These are phyloP conservation scores for Nesometra sesokonis DNA, from an alignment of 35 echinoderm and acorn worm species.

Conservation along the genomic window DNA sequence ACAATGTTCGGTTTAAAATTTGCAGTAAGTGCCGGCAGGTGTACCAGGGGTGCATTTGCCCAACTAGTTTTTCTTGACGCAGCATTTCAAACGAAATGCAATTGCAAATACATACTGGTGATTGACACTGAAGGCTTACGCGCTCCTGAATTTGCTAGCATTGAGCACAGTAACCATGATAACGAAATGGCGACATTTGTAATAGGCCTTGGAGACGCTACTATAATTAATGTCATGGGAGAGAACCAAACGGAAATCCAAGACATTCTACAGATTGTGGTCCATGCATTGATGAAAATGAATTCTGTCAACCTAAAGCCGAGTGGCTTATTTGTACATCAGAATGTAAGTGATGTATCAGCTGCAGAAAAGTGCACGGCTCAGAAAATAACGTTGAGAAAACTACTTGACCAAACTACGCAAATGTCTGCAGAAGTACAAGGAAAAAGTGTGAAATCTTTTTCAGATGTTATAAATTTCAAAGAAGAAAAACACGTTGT, in stretches of 20 bases:
- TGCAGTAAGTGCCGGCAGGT: conserved; percentile 21
- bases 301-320: background rate
- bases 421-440: conserved; percentile 1
- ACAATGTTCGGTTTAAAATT: conserved; percentile 33
- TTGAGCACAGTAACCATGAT: conserved; percentile 15
- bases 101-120: conserved; percentile 2
- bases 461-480: conserved; percentile 17
- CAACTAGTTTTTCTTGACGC: conserved; percentile 12
- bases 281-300: conserved; percentile 33
- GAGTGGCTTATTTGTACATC: conserved; percentile 17
- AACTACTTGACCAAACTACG: background rate
- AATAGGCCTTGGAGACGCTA: conserved; percentile 9
- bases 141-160: conserved; percentile 11
- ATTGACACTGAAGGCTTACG: too few species aligned
- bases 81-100: background rate
- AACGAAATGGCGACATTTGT: conserved; percentile 19
- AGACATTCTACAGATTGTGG: conserved; percentile 34
- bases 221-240: conserved; percentile 15
- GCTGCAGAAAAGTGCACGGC: background rate
- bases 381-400: background rate
- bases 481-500: conserved; percentile 17
- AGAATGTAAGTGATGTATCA: conserved; percentile 11
- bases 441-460: background rate
- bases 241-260: conserved; percentile 23
- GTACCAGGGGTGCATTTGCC: conserved; percentile 18